A percentile compares a stretch with the other conserved stretches of the same genome.
These are phyloP conservation scores for Stegodyphus dumicola DNA, from an alignment of 1,140 invertebrate species.

Conservation along the genomic window DNA sequence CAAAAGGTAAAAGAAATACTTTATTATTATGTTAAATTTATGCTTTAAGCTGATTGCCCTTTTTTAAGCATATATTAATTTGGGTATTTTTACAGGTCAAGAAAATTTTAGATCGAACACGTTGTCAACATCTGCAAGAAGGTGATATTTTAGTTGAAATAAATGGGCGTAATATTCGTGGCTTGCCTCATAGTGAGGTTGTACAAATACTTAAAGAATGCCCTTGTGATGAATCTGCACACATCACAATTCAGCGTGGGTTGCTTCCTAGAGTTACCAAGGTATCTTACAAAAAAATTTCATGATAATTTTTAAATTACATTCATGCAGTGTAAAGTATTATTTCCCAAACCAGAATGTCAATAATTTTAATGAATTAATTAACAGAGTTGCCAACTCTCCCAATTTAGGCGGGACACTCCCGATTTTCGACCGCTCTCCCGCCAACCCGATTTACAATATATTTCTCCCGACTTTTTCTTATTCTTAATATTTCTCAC, in stretches of 20 bases:
- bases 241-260: conserved; percentile 84
- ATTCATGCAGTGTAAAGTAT: too few relatives aligned
- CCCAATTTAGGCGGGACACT: too few relatives aligned
- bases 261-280: conserved; percentile 37
- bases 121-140: conserved; percentile 90
- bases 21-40: background rate
- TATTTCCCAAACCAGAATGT: too few relatives aligned
- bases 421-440: too few relatives aligned
- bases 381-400: too few relatives aligned
- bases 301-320: background rate
- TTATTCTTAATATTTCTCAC: too few relatives aligned
- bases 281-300: conserved; percentile 8
- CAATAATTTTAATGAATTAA: too few relatives aligned
- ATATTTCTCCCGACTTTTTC: too few relatives aligned
- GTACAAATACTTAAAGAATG: conserved; percentile 97
- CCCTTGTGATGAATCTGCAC: conserved; percentile 85
- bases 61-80: background rate
- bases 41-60: background rate
- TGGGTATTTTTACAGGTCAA: conserved; percentile 74
- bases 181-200: conserved; percentile 91
- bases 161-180: conserved; percentile 86
- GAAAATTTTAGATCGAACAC: conserved; percentile 91
- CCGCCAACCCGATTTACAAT: too few relatives aligned
- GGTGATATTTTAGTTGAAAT: conserved; percentile 95
- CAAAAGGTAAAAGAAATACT: conserved; percentile 76